A percentile compares a stretch with the other conserved stretches of the same genome.
Conservation (phyloP, 1,140 invertebrate genomes). For the Diachasma alloeum region DNA sequence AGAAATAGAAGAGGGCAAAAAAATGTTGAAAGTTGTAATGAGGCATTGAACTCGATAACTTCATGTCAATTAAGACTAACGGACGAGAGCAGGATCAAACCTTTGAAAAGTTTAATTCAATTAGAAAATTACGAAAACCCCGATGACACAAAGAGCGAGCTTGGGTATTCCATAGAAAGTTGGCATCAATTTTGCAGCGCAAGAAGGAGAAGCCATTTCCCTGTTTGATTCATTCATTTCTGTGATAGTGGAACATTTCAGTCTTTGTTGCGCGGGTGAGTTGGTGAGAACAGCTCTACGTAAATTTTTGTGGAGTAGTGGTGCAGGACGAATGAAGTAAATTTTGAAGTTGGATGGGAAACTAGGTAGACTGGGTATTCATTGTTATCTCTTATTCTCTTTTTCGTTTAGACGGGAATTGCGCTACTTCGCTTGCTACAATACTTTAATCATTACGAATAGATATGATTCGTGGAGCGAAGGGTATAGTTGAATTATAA, state of each 20-base stretch:
- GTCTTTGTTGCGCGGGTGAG: not conserved
- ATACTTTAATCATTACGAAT: not conserved
- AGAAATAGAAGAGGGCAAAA: not conserved
- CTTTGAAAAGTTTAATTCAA: conserved; percentile 12
- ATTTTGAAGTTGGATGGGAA: not conserved
- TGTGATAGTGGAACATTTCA: not conserved
- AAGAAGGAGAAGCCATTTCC: not conserved
- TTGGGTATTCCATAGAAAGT: not conserved
- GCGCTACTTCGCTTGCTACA: not conserved
- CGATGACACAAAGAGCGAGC: not conserved
- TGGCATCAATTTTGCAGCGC: not conserved
- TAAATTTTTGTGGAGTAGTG: not conserved
- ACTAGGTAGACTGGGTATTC: not conserved
- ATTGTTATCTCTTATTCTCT: not conserved
- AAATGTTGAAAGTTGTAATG: not conserved
- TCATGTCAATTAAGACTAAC: conserved; percentile 1
- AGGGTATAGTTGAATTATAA: not conserved
- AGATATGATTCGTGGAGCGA: not conserved
- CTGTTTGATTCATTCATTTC: not conserved
- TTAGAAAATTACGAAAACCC: not conserved
- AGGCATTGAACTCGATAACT: not conserved
- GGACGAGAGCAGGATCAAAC: not conserved
- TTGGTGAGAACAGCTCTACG: not conserved
- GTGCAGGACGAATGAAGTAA: not conserved
- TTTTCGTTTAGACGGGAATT: not conserved